Base-by-base conservation (phyloP, 2,888 invertebrate genomes). In the Cinara cedri region DNA sequence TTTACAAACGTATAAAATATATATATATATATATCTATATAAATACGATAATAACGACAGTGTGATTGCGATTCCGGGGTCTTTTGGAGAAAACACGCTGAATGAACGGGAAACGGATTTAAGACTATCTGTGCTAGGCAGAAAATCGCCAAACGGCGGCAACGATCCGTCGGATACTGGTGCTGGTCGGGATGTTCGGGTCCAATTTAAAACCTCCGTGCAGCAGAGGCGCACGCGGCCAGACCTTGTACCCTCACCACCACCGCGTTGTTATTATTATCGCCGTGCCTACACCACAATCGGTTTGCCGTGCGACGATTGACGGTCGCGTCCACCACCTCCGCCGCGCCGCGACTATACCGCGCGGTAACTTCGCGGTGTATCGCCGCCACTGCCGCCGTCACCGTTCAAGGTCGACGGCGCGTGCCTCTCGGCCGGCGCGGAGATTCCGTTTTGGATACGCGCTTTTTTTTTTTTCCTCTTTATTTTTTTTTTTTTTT, bases 111-210 rank as follows among this genome's bases (percentile, higher is more conserved):
- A 65, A 19, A 65, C 44, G 34, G 19, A 62, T 34, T 10, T 66
- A 19, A 21, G 1, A 66, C 44, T 55, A 19, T 55, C 9, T 55
- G 19, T 34, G 21, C 63, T 14, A 34, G 34, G 65, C 57, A 57
- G 68, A 55, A 57, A 70, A 49, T 78, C 76, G 76, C 76, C 76
- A 70, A 70, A 78, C 76, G 76, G 76, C 76, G 76, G 76, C 76
- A 78, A 78, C 76, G 68, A 68, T 78, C 76, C 76, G 76, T 78
- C 76, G 76, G 76, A 68, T 78, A 78, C 76, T 78, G 76, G 66
- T 78, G 68, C n/a, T 60, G 34, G 68, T 70, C 55, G 46, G 68
- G 49, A 60, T 57, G 66, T 2, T 21, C 68, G 49, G 16, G 57
- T 60, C 68, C 76, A 60, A 57, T 78, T 57, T 78, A 78, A 78